These are phyloP conservation scores for Romanogobio albipinnatus DNA, from an alignment of 2,113 vertebrate species.

Conservation along the genomic window DNA sequence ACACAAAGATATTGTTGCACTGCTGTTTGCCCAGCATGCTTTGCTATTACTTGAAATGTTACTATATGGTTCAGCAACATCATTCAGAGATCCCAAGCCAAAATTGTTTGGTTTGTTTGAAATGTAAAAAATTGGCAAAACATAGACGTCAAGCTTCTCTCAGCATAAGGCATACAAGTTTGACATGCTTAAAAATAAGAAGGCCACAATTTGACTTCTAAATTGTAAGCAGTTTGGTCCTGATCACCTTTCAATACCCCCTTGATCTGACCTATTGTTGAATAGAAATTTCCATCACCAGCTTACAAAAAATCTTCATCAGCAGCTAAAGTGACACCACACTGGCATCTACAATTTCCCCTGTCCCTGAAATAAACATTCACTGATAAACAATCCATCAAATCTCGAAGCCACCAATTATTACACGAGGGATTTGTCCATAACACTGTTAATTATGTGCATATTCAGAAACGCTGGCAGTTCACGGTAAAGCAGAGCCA, in stretches of 20 bases:
- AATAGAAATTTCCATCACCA: slow-evolving; percentile 29
- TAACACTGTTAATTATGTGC: slow-evolving; percentile 60
- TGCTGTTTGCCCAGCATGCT: not conserved
- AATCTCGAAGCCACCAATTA: slow-evolving; percentile 51
- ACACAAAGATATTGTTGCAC: not conserved
- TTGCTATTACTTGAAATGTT: not conserved
- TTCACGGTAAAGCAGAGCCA: slow-evolving; percentile 18
- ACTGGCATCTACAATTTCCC: slow-evolving; percentile 44
- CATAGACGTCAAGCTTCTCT: not conserved
- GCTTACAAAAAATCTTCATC: slow-evolving; percentile 40
- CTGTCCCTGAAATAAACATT: slow-evolving; percentile 40
- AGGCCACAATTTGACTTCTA: not conserved
- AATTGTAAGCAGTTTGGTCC: not conserved
- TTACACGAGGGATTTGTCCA: slow-evolving; percentile 62
- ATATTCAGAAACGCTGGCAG: slow-evolving; percentile 40
- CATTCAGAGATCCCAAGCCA: not conserved
- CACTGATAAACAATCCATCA: slow-evolving; percentile 34
- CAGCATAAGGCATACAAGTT: not conserved
- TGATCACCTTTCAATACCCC: not conserved
- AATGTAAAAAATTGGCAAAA: not conserved
- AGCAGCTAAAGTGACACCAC: slow-evolving; percentile 1
- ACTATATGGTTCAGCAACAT: not conserved
- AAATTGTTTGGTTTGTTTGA: not conserved
- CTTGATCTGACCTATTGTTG: not conserved
- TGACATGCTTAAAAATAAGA: not conserved